Evolutionary conservation across 1,140 invertebrate genomes (phyloP).

Genomic region (Latrodectus geometricus): DNA sequence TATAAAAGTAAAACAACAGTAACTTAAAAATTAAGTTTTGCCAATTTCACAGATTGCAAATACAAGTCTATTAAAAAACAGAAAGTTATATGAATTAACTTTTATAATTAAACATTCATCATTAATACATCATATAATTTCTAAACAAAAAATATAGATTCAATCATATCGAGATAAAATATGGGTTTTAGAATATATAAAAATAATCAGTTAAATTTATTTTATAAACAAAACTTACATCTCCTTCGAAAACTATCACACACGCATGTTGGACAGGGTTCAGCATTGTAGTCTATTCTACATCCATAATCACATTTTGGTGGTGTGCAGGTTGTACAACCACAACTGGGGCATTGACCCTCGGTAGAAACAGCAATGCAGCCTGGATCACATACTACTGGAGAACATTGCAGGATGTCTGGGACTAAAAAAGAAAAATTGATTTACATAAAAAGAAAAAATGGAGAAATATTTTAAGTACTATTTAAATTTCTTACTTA

Average conservation of each 20-base stretch:
- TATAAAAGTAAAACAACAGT: too few species aligned
- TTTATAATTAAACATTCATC: background rate
- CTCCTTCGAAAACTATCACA: slow-evolving; percentile 30
- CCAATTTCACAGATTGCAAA: too few species aligned
- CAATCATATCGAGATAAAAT: too few species aligned
- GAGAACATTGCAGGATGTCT: background rate
- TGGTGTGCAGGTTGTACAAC: background rate
- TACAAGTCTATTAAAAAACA: background rate
- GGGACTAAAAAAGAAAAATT: too few species aligned
- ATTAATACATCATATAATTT: background rate
- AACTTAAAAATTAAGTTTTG: too few species aligned
- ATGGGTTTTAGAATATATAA: background rate
- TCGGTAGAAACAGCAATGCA: background rate
- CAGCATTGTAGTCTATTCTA: slow-evolving; percentile 4
- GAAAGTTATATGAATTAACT: background rate
- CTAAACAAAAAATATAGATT: background rate
- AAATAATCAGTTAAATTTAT: background rate
- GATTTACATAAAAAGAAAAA: too few species aligned
- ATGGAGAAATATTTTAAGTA: too few species aligned
- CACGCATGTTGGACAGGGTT: slow-evolving; percentile 29
- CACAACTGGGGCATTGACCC: background rate
- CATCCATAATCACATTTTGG: slow-evolving; percentile 30
- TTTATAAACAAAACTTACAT: background rate
- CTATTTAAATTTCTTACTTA: too few species aligned
- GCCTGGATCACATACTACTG: background rate